These are phyloP conservation scores for Pyrocoelia pectoralis DNA, from an alignment of 2,888 invertebrate species.

Conservation along the genomic window DNA sequence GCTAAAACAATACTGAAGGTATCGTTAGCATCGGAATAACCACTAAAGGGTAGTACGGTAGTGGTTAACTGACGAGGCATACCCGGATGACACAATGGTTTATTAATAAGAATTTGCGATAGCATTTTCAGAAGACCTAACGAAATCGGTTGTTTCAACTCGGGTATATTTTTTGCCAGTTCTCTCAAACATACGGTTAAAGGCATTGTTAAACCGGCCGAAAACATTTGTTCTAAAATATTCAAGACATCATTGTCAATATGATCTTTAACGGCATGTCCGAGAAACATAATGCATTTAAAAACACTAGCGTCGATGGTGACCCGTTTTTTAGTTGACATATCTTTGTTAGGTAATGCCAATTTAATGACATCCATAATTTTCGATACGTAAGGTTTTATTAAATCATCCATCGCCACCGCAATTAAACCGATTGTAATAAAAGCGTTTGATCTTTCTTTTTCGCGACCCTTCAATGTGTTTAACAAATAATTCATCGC, in stretches of 20 bases:
- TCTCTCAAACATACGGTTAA: constrained; percentile 91
- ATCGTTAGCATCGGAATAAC: constrained; percentile 70
- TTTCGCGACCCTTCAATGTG: constrained; percentile 81
- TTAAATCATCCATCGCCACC: constrained; percentile 84
- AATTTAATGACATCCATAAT: constrained; percentile 75
- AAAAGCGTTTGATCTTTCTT: constrained; percentile 87
- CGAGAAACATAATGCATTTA: constrained; percentile 90
- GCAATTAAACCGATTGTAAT: constrained; percentile 90
- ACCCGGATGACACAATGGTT: constrained; percentile 82
- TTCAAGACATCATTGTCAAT: constrained; percentile 82
- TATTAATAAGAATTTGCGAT: constrained; percentile 89
- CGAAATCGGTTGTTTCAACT: constrained; percentile 88
- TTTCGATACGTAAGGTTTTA: constrained; percentile 79
- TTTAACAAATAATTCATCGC: constrained; percentile 81
- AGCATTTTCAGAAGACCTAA: constrained; percentile 92
- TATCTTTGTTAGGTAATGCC: constrained; percentile 73
- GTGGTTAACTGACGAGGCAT: constrained; percentile 70
- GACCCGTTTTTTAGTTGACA: constrained; percentile 76
- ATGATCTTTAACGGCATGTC: constrained; percentile 81
- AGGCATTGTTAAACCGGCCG: constrained; percentile 89
- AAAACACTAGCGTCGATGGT: constrained; percentile 89
- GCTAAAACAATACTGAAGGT: constrained; percentile 89
- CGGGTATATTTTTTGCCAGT: constrained; percentile 86
- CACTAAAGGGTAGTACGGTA: constrained; percentile 61
- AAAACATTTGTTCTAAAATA: constrained; percentile 90